Conservation (phyloP, 2,797 vertebrate species). For the Hydrophis major region DNA sequence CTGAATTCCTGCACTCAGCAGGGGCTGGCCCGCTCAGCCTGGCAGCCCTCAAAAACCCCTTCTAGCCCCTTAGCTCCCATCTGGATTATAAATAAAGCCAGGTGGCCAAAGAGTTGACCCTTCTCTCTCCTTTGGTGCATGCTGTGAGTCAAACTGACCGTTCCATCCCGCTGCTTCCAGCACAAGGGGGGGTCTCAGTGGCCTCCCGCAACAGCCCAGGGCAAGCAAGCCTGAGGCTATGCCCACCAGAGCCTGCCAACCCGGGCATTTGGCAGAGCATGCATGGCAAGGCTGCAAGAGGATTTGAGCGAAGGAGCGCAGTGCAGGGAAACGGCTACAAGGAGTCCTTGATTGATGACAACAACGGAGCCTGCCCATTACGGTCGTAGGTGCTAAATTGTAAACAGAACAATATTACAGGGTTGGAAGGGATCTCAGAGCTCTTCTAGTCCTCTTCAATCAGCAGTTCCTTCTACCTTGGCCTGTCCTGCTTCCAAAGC, state of each 20-base stretch:
- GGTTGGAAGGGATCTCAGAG: no score
- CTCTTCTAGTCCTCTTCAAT: no score
- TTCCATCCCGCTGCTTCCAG: not conserved
- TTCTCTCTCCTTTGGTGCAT: not conserved
- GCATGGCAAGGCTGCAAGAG: not conserved
- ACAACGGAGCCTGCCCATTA: not conserved
- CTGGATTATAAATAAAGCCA: not conserved
- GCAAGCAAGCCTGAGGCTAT: not conserved
- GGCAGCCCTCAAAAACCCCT: not conserved
- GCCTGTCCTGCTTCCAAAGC: no score
- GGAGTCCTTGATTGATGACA: not conserved
- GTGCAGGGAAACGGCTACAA: not conserved
- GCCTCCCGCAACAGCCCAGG: not conserved
- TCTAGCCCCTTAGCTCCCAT: not conserved
- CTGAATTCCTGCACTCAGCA: not conserved
- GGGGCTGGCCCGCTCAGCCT: not conserved
- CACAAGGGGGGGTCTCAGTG: not conserved
- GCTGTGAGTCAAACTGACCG: not conserved
- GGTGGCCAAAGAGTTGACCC: not conserved
- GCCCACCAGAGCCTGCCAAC: not conserved
- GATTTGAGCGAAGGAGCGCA: accelerated
- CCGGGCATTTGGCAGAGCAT: not conserved
- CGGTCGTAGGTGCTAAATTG: not conserved
- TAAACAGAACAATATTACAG: not conserved
- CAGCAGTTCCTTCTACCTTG: no score